A percentile compares a stretch with the other conserved stretches of the same genome.
Evolutionary conservation across 2,797 vertebrate species (phyloP).

Genomic region (Sebastes kiyomatsui): DNA sequence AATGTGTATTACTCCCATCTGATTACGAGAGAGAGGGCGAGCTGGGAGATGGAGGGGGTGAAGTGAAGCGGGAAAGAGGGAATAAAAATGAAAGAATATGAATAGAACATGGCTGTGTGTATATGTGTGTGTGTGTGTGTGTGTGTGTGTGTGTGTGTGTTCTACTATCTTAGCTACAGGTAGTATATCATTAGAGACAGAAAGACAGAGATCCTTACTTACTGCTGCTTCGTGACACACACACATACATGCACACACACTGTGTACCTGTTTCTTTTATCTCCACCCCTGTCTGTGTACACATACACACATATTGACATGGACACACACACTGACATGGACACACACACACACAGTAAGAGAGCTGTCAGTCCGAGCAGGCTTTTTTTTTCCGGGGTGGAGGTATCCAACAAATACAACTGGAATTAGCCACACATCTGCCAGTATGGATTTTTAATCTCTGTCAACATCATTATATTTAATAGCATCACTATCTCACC

Average conservation of each 20-base stretch:
- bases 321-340: not conserved
- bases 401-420: not conserved
- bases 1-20: constrained; percentile 53
- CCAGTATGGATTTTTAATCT: constrained; percentile 23
- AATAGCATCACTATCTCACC: constrained; percentile 3
- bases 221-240: not conserved
- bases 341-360: not conserved
- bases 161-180: constrained; percentile 15
- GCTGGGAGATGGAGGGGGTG: constrained; percentile 33
- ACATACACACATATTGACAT: not conserved
- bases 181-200: constrained; percentile 59
- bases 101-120: not conserved
- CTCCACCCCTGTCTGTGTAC: not conserved
- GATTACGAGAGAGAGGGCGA: constrained; percentile 32
- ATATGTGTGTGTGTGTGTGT: not conserved
- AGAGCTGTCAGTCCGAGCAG: constrained; percentile 5
- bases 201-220: constrained; percentile 30
- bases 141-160: constrained; percentile 1
- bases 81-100: constrained; percentile 27
- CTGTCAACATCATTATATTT: constrained; percentile 35
- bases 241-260: constrained; percentile 15
- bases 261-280: not conserved
- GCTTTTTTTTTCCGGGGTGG: not conserved
- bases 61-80: constrained; percentile 35
- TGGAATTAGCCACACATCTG: constrained; percentile 1